Evolutionary conservation across 1,140 invertebrate species (phyloP).

Genomic region (Calycopis cecrops): DNA sequence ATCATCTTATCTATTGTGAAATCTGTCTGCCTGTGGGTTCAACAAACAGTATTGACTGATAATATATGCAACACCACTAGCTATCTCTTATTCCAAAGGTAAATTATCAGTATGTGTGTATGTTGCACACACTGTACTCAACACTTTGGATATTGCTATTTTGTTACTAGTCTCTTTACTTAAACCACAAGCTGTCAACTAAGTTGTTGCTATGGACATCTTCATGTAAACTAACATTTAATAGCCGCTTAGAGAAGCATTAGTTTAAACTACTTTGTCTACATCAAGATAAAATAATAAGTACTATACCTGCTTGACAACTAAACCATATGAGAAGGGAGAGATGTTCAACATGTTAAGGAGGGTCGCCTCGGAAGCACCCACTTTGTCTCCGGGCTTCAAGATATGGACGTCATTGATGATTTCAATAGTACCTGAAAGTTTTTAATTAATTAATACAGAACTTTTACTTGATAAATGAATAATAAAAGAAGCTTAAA

Average conservation of each 20-base stretch:
- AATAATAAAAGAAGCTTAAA: background rate
- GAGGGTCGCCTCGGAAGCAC: slow-evolving; percentile 97
- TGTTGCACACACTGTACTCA: slow-evolving; percentile 59
- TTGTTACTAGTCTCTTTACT: background rate
- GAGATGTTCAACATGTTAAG: slow-evolving; percentile 99
- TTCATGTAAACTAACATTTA: too few species aligned
- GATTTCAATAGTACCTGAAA: slow-evolving; percentile 96
- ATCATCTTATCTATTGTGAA: background rate
- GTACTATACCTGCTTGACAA: slow-evolving; percentile 84
- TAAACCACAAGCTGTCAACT: background rate
- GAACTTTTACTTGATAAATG: too few species aligned
- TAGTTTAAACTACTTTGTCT: too few species aligned
- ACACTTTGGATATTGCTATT: slow-evolving; percentile 48
- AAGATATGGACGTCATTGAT: slow-evolving; percentile 98
- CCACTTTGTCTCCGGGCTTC: slow-evolving; percentile 98
- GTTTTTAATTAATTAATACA: slow-evolving; percentile 9
- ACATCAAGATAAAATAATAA: too few species aligned
- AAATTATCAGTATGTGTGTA: slow-evolving; percentile 60
- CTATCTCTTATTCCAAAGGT: slow-evolving; percentile 60
- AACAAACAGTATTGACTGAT: slow-evolving; percentile 30
- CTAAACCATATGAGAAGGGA: slow-evolving; percentile 98
- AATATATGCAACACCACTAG: slow-evolving; percentile 24
- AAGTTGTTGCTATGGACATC: too few species aligned
- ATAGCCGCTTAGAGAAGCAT: too few species aligned
- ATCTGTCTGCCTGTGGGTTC: slow-evolving; percentile 35